A percentile compares a stretch with the other conserved stretches of the same genome.
Evolutionary conservation across 2,113 vertebrate species (phyloP).

Genomic region (Platycercus adscitus): DNA sequence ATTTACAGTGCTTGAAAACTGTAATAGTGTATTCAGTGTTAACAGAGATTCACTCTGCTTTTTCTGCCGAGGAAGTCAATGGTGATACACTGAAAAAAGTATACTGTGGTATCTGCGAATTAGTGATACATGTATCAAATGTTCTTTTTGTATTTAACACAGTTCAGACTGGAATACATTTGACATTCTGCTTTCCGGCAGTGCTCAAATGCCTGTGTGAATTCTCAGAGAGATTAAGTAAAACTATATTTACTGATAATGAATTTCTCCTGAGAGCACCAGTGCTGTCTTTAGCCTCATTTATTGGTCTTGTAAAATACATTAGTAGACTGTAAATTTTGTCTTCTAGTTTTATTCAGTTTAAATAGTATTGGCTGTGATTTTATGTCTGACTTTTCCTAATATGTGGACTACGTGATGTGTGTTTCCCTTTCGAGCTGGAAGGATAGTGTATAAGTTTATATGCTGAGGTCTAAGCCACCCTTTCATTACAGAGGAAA

Average conservation of each 20-base stretch:
- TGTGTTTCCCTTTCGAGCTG: background rate
- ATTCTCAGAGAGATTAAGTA: background rate
- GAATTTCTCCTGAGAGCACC: background rate
- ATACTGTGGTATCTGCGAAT: background rate
- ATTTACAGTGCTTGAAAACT: background rate
- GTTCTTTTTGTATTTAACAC: background rate
- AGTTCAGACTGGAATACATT: background rate
- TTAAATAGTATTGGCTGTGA: background rate
- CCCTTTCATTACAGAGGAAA: background rate
- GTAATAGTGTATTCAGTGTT: background rate
- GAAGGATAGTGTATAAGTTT: background rate
- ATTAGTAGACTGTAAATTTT: background rate
- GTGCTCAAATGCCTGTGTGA: background rate
- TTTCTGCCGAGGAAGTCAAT: background rate
- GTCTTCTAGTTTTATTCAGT: background rate
- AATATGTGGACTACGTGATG: fast-evolving
- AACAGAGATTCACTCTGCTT: background rate
- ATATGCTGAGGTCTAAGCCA: background rate
- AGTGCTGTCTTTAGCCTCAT: background rate
- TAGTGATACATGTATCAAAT: background rate
- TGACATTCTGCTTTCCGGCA: background rate
- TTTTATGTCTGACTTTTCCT: background rate
- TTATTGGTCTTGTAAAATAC: background rate
- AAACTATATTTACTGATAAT: background rate
- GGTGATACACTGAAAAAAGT: background rate